Percentiles rank a stretch among this genome's conserved stretches.
Evolutionary conservation across 2,113 vertebrate species (phyloP).

Genomic region (Lepus timidus): DNA sequence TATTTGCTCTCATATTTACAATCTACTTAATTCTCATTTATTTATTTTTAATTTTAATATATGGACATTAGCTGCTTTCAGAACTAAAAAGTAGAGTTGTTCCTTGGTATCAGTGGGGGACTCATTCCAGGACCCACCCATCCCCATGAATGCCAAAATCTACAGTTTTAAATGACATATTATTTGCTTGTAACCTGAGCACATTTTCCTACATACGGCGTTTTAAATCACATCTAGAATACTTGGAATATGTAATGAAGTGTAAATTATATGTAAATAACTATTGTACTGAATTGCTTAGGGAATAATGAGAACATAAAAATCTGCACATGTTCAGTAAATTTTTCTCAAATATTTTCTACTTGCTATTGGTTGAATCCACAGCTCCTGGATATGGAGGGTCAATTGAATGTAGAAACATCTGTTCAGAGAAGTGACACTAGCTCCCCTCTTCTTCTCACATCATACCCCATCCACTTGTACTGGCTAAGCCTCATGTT

Average conservation of each 20-base stretch:
- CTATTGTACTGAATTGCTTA: too few species aligned
- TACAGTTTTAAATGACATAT: not conserved
- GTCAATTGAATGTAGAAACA: not conserved
- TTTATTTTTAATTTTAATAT: not conserved
- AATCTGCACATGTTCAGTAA: too few species aligned
- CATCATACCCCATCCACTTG: not conserved
- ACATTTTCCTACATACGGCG: not conserved
- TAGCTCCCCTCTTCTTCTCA: not conserved
- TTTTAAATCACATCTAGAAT: not conserved
- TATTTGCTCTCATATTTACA: not conserved
- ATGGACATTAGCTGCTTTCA: not conserved
- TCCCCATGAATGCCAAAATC: too few species aligned
- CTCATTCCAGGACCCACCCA: not conserved
- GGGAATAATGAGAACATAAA: too few species aligned
- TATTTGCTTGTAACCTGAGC: not conserved
- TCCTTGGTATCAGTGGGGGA: not conserved
- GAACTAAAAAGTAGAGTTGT: not conserved
- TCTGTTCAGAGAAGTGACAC: not conserved
- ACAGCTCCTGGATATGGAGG: not conserved
- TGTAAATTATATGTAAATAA: not conserved
- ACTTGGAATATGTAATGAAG: too few species aligned
- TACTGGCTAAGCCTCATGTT: not conserved
- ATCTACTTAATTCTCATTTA: not conserved
- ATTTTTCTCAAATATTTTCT: too few species aligned
- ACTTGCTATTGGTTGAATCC: too few species aligned